These are phyloP conservation scores for Cataglyphis rosenhaueri DNA, from an alignment of 2,888 invertebrate species.

Conservation along the genomic window DNA sequence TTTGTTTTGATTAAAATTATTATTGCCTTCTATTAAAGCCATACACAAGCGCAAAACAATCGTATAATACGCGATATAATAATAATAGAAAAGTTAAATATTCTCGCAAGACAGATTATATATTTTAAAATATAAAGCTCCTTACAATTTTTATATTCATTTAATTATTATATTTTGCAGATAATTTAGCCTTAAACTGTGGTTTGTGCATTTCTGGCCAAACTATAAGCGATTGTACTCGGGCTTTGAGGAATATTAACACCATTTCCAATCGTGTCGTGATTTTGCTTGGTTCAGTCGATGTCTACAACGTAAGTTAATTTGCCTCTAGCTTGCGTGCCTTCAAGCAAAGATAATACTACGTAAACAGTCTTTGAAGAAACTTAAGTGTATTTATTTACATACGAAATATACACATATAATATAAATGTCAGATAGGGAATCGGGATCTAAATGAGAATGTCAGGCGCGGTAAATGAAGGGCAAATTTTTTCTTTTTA, in stretches of 20 bases:
- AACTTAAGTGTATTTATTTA: not conserved
- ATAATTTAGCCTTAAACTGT: slow-evolving; percentile 72
- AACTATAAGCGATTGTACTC: slow-evolving; percentile 73
- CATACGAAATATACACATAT: not conserved
- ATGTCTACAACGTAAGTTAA: slow-evolving; percentile 76
- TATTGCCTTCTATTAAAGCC: not conserved
- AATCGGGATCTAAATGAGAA: too few relatives aligned
- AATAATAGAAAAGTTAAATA: not conserved
- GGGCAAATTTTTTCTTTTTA: too few relatives aligned
- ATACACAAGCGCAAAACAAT: not conserved
- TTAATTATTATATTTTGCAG: slow-evolving; percentile 61
- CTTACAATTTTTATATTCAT: not conserved
- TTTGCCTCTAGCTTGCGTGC: not conserved
- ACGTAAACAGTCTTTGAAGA: not conserved
- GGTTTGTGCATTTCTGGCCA: slow-evolving; percentile 80
- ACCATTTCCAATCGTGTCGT: slow-evolving; percentile 74
- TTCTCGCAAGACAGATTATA: not conserved
- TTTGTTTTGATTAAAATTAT: not conserved
- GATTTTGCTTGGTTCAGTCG: slow-evolving; percentile 78
- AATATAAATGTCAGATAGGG: too few relatives aligned
- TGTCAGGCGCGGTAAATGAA: too few relatives aligned
- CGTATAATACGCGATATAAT: not conserved
- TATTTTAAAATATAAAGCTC: not conserved
- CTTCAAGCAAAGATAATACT: not conserved
- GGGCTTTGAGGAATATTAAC: slow-evolving; percentile 64